Base-by-base conservation (phyloP, 2,113 vertebrate genomes). In the Malurus melanocephalus region DNA sequence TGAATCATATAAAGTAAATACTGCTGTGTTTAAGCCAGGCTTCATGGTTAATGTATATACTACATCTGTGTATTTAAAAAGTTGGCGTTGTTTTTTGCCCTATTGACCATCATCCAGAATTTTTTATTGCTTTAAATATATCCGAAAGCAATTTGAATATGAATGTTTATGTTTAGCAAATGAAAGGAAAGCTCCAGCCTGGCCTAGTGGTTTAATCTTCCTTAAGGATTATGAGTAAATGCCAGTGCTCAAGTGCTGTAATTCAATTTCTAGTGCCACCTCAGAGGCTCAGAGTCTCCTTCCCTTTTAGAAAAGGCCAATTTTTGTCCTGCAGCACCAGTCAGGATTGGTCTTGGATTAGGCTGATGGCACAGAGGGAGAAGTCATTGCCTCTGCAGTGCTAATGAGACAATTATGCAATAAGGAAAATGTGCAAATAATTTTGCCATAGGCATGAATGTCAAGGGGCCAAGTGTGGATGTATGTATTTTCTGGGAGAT, bases 1-100 rank as follows among this genome's bases (percentile, higher is more conserved):
- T 93, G 87, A 92, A 79, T 66, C 69, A 75, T 68, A 92, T 89
- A 80, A 94, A 90, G 61, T 91, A 94, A 96, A 94, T 87, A 87
- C 64, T 82, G 55, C 71, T 92, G 56, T 87, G 92, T 88, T 90
- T 89, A 87, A 91, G 57, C 80, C 71, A 57, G 73, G 38, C 74
- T 79, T 68, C 1, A 4, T 66, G 32, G 60, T 88, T 92, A 83
- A 78, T 80, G 27, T 75, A 56, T 91, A 76, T 72, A 48, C 43
- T 82, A 72, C 65, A 75, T 53, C 83, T 76, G 46, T 69, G 56
- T 52, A 48, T 83, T 95, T 79, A 33, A 74, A 89, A 92, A 69
- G 76, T 14, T 85, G 77, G 61, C 7, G 15, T 35, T 85, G 57
- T 46, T 73, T 82, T 94, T 84, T 82, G 85, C 82, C 83, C 78